Base-by-base conservation (phyloP, 2,888 invertebrate genomes). In the Ophioninae sp. region DNA sequence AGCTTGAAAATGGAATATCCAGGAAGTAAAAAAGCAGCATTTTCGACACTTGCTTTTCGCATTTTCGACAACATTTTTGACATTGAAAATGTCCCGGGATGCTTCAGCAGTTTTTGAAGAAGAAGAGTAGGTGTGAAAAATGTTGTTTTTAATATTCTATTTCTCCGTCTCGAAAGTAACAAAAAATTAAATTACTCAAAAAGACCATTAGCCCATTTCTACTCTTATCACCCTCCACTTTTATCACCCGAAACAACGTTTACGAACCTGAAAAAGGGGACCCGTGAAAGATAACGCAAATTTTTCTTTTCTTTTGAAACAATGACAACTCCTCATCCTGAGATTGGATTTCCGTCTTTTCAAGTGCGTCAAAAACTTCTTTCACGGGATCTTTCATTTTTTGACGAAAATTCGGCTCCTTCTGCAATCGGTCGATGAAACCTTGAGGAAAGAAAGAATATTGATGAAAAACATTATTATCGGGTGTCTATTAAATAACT, bases 221-320 rank as follows among this genome's bases (percentile, higher is more conserved):
- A 3, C 30, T 2, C 30, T 30, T 1, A 30, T 30, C 1, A 3
- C 3, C 3, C 3, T 2, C 30, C 3, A 30, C 30, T 44, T 44
- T 44, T 50, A 17, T 50, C 50, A 50, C 6, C 13, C 17, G 5
- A 50, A 23, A 21, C 10, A 61, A 64, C 44, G 0, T 37, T 8
- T 20, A 20, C 57, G 20, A 88, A 93, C 94, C 92, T 70, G 93
- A 93, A 37, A 87, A 89, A 0, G 93, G 93, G 57, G 93, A 93
- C 37, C 94, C 94, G 85, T 94, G 92, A 87, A 94, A 94, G 82
- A 94, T 92, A 20, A 94, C 87, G 79, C 93, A 88, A 20, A 92
- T 88, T 61, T 92, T 93, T 74, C 90, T 91, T 70, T 85, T 85
- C 50, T 81, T 86, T 59, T 59, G n/a, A 0, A 37, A 56, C 0